A percentile compares a stretch with the other conserved stretches of the same genome.
phyloP scores from a whole-genome alignment of 2,113 vertebrate genomes.

The Proteles cristata region DNA sequence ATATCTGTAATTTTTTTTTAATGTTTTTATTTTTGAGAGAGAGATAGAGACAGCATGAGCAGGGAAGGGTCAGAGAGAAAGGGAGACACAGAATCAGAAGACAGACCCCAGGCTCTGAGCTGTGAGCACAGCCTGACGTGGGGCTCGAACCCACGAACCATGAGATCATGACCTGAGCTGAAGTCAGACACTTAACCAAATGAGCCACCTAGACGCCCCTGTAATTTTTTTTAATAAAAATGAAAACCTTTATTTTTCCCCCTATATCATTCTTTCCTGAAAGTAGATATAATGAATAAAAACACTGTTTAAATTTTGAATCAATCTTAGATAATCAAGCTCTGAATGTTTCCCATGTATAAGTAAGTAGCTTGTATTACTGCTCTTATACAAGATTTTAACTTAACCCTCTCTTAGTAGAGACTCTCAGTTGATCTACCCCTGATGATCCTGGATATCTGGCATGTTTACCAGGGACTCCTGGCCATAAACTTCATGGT shows the following conservation, averaged over 20 bases:
- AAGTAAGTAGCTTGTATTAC: background rate
- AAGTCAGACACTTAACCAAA: too few species aligned
- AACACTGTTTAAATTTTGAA: background rate
- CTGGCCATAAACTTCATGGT: too few species aligned
- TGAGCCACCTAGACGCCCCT: too few species aligned
- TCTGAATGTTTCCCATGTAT: background rate
- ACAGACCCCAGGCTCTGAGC: too few species aligned
- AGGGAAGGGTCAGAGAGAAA: too few species aligned
- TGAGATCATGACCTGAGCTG: too few species aligned
- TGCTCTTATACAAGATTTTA: accelerated
- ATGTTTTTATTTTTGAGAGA: too few species aligned
- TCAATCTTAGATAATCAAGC: background rate
- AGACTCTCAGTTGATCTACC: background rate
- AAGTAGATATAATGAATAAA: background rate
- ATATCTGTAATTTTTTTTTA: background rate
- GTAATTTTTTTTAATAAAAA: too few species aligned
- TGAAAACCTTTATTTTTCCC: background rate
- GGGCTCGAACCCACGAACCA: too few species aligned
- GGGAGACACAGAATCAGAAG: too few species aligned
- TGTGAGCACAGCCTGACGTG: too few species aligned
- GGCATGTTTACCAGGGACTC: background rate
- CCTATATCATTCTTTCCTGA: background rate
- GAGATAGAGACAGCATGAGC: too few species aligned
- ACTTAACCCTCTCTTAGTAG: background rate
- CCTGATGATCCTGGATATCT: background rate